These are phyloP conservation scores for Crotalus tigris DNA, from an alignment of 2,113 vertebrate genomes.

Conservation along the genomic window DNA sequence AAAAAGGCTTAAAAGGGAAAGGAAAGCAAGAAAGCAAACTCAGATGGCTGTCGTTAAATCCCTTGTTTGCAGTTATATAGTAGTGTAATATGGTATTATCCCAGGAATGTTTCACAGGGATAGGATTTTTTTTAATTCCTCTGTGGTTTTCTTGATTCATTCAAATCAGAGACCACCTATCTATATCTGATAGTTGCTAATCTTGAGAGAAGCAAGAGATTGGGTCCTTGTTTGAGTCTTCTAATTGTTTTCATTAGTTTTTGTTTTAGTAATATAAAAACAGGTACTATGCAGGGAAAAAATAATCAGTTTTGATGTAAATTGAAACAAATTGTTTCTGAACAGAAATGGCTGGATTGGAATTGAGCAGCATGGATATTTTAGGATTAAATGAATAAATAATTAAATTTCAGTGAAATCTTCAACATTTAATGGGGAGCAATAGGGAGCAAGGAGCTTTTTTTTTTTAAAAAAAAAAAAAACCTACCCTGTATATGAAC, in stretches of 20 bases:
- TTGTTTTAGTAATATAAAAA: neutral
- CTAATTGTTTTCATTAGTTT: neutral
- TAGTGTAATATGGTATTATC: neutral
- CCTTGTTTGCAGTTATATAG: neutral
- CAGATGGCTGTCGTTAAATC: neutral
- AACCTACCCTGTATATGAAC: no score
- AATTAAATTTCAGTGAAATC: neutral
- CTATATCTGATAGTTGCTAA: neutral
- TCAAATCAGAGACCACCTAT: neutral
- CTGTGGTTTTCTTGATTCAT: neutral
- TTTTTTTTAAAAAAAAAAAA: no score
- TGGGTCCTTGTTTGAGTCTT: neutral
- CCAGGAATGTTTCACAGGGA: neutral
- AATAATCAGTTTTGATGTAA: neutral
- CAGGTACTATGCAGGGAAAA: neutral
- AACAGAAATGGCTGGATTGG: neutral
- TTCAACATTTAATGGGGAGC: no score
- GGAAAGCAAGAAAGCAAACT: neutral
- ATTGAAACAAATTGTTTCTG: neutral
- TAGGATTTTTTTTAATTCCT: neutral
- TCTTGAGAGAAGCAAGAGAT: neutral
- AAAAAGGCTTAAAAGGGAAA: no score
- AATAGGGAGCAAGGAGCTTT: no score
- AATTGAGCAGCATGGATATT: neutral
- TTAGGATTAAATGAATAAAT: neutral